Conservation (phyloP, 2,888 invertebrate genomes). For the Leptinotarsa juncta region DNA sequence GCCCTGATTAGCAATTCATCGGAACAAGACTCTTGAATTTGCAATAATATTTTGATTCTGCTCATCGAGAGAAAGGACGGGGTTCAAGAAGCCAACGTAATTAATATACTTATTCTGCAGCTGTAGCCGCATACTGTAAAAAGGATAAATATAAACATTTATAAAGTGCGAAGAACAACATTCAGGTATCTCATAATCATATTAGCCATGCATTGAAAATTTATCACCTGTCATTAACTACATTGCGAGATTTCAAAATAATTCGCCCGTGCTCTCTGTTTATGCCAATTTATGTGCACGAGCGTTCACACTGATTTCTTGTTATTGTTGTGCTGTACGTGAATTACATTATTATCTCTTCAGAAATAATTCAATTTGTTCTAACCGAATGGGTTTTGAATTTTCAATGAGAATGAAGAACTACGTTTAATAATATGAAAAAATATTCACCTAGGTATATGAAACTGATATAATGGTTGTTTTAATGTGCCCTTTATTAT, state of each 20-base stretch:
- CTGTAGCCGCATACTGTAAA: conserved; percentile 37
- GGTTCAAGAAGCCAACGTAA: conserved; percentile 36
- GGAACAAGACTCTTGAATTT: not conserved
- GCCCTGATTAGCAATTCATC: conserved; percentile 1
- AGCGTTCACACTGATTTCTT: conserved; percentile 26
- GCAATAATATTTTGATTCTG: conserved; percentile 16
- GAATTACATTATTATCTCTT: conserved; percentile 22
- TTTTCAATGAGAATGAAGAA: too few species aligned
- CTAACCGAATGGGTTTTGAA: not conserved
- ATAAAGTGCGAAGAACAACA: conserved; percentile 53
- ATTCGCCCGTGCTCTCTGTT: conserved; percentile 42
- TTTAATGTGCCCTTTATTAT: too few species aligned
- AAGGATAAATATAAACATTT: conserved; percentile 48
- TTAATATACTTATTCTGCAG: conserved; percentile 45
- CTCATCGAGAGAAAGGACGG: conserved; percentile 8
- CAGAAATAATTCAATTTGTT: conserved; percentile 23
- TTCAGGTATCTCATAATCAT: conserved; percentile 52
- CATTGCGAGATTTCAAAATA: conserved; percentile 51
- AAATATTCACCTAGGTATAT: too few species aligned
- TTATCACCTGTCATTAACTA: conserved; percentile 51
- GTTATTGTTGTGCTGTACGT: conserved; percentile 26
- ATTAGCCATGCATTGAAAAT: conserved; percentile 51
- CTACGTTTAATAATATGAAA: too few species aligned
- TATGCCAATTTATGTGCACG: conserved; percentile 42
- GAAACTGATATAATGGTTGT: too few species aligned